Conservation (phyloP, 2,797 vertebrate species). For the Astyanax mexicanus region DNA sequence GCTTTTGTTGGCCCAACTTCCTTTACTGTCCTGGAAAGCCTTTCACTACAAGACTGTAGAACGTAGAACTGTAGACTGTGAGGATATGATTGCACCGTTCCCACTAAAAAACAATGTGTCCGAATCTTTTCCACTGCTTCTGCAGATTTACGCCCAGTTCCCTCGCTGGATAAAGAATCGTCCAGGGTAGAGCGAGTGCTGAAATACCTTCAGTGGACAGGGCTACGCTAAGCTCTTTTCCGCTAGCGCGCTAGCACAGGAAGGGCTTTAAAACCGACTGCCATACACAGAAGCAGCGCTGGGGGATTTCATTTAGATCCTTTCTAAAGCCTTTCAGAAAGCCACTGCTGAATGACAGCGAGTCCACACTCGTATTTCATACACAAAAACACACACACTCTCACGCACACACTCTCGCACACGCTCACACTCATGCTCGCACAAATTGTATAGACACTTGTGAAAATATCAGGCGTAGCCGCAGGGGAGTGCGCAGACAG, state of each 20-base stretch:
- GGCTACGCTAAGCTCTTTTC: conserved; percentile 25
- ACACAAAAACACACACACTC: conserved; percentile 37
- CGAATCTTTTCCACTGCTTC: not conserved
- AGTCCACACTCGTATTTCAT: conserved; percentile 29
- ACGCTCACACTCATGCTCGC: conserved; percentile 17
- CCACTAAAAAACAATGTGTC: not conserved
- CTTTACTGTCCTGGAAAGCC: too few species aligned
- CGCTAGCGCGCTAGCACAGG: not conserved
- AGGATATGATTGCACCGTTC: too few species aligned
- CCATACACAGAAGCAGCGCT: conserved; percentile 11
- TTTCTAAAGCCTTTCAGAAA: conserved; percentile 17
- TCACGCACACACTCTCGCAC: conserved; percentile 30
- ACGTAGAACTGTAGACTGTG: too few species aligned
- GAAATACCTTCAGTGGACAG: conserved; percentile 16
- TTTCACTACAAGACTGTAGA: too few species aligned
- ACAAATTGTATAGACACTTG: conserved; percentile 21
- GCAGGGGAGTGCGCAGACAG: conserved; percentile 37
- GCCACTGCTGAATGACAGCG: conserved; percentile 19
- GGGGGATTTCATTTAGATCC: conserved; percentile 40
- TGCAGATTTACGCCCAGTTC: not conserved
- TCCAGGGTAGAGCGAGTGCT: conserved; percentile 14
- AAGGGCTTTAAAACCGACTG: conserved; percentile 43
- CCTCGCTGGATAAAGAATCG: conserved; percentile 9
- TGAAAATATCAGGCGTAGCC: conserved; percentile 35
- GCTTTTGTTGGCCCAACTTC: too few species aligned